These are phyloP conservation scores for Grammomys surdaster DNA, from an alignment of 2,113 vertebrate genomes.

Conservation along the genomic window DNA sequence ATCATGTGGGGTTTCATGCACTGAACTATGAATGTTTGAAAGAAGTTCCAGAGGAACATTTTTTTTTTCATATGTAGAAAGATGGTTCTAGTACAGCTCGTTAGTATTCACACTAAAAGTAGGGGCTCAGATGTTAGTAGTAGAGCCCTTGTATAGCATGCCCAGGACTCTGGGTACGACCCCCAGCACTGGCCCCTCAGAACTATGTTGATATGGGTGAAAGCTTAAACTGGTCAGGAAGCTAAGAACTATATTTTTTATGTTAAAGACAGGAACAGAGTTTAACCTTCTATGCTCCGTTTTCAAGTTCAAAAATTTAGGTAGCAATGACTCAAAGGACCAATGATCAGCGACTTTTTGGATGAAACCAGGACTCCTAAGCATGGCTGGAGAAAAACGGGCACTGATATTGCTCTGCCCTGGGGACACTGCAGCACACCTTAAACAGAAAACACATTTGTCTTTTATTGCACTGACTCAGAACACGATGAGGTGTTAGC, in stretches of 20 bases:
- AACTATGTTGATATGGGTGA: neutral
- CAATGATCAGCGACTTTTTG: neutral
- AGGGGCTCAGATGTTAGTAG: neutral
- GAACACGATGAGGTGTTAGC: neutral
- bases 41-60: neutral
- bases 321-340: neutral
- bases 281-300: neutral
- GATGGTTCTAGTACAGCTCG: neutral
- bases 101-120: neutral
- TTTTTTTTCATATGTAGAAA: neutral
- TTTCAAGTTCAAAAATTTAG: constrained; percentile 16
- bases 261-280: neutral
- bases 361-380: neutral
- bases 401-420: neutral
- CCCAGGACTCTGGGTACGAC: neutral
- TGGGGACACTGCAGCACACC: neutral
- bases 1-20: neutral
- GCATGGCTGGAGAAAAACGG: neutral
- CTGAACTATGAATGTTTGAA: neutral
- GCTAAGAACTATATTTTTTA: neutral
- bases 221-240: neutral
- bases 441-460: neutral
- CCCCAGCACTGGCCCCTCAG: neutral
- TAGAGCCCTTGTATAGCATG: neutral
- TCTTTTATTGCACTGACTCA: neutral